Percentiles rank a stretch among this genome's conserved stretches.
Conservation (phyloP, 2,113 vertebrate genomes). For the Stigmatopora nigra region DNA sequence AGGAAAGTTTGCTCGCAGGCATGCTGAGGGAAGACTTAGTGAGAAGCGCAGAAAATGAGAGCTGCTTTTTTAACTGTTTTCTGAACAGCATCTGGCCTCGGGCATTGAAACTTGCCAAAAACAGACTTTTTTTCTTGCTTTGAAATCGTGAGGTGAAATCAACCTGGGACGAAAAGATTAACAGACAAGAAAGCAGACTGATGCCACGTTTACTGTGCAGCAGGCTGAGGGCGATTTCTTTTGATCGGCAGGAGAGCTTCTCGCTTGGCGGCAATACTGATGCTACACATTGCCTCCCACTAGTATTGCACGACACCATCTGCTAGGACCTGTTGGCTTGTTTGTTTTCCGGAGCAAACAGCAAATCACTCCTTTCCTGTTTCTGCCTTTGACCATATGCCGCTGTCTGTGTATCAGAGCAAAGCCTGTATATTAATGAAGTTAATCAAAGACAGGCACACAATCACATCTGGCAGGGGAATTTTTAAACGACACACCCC, state of each 20-base stretch:
- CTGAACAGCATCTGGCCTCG: constrained; percentile 50
- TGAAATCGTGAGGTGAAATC: constrained; percentile 61
- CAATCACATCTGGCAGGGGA: constrained; percentile 59
- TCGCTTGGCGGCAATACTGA: constrained; percentile 55
- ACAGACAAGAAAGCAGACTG: constrained; percentile 61
- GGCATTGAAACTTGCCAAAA: constrained; percentile 61
- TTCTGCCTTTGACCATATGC: constrained; percentile 95
- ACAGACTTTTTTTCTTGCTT: constrained; percentile 46
- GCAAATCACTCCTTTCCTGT: constrained; percentile 96
- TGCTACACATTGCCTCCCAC: constrained; percentile 72
- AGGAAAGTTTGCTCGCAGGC: constrained; percentile 45
- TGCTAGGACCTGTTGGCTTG: constrained; percentile 97
- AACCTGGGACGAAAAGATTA: constrained; percentile 60
- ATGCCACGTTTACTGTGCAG: constrained; percentile 64
- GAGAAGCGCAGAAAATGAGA: constrained; percentile 45
- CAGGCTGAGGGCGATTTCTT: constrained; percentile 66
- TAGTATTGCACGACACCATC: constrained; percentile 82
- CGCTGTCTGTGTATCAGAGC: constrained; percentile 86
- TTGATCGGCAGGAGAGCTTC: constrained; percentile 64
- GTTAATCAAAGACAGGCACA: constrained; percentile 78
- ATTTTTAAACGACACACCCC: constrained; percentile 46
- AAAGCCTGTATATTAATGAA: constrained; percentile 95
- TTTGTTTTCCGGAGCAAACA: constrained; percentile 99
- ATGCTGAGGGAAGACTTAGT: constrained; percentile 42
- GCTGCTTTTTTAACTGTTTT: constrained; percentile 54